Evolutionary conservation across 2,888 invertebrate genomes (phyloP), one percentile per base, ranked within the genome.

Genomic region (Pammene fasciana): DNA sequence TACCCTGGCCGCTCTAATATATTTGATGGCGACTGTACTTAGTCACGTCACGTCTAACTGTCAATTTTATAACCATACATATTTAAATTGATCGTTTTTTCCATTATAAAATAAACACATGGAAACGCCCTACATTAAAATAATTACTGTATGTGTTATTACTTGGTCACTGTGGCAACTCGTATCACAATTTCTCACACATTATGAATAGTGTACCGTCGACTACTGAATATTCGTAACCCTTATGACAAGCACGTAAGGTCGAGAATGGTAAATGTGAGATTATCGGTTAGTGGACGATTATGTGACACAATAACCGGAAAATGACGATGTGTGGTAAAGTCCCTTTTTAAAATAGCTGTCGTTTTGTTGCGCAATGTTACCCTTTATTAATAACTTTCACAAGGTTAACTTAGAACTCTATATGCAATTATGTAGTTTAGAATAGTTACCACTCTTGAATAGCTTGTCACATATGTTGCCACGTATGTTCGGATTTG

Each of bases 151-250:
- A 26, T 60, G 38, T 67, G 52, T 59, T 45, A 59, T 67, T 67
- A 54, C 60, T 52, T 43, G 13, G 67, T 60, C 43, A 45, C 67
- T 55, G 67, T 67, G 60, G 60, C 67, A 61, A 61, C 67, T 60
- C 5, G n/a, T n/a, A 36, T 54, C 41, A 45, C 16, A 48, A 60
- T 61, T 67, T 66, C 48, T 50, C 66, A 61, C 34, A 45, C 60
- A 61, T 50, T 57, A 57, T 46, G 36, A 54, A 54, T 61, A 54
- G 54, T 54, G 5, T 48, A 52, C 52, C 16, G 43, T 43, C 48
- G 43, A 11, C n/a, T 16, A 59, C 50, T 67, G 45, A 60, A 14
- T 4, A 26, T 26, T 26, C 26, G 26, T 26, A 26, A 26, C 26
- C 26, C 26, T 26, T 26, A 26, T 26, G 26, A 26, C 26, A 26